Conservation (phyloP, 2,888 invertebrate species). For the Drosophila ustulata region DNA sequence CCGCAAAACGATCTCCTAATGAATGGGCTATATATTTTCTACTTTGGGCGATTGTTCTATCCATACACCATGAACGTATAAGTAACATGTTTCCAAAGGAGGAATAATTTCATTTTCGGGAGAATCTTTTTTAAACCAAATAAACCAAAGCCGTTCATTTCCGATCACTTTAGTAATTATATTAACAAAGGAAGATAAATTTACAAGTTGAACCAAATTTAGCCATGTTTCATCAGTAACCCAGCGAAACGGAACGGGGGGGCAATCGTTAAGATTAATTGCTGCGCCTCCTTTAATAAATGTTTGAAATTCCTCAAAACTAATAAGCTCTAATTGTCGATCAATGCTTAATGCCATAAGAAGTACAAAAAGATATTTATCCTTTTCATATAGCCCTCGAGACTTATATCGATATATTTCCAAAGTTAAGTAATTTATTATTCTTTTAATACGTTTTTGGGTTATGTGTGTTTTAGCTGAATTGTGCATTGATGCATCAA, state of each 20-base stretch:
- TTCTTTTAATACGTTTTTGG: constrained; percentile 88
- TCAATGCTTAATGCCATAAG: constrained; percentile 93
- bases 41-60: constrained; percentile 92
- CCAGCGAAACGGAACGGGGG: constrained; percentile 93
- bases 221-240: constrained; percentile 95
- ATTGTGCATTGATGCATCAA: constrained; percentile 92
- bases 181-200: constrained; percentile 88
- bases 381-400: constrained; percentile 92
- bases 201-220: constrained; percentile 92
- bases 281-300: constrained; percentile 95
- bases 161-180: constrained; percentile 88
- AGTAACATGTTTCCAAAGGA: constrained; percentile 91
- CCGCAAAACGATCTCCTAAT: constrained; percentile 90
- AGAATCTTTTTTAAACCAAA: constrained; percentile 93
- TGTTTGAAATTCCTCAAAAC: constrained; percentile 92
- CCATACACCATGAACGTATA: constrained; percentile 94
- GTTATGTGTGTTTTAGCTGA: constrained; percentile 89
- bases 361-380: constrained; percentile 93
- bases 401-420: constrained; percentile 93
- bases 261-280: constrained; percentile 92
- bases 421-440: constrained; percentile 93
- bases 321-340: constrained; percentile 89
- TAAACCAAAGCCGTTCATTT: constrained; percentile 89
- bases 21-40: constrained; percentile 92
- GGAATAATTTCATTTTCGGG: constrained; percentile 94